Base-by-base conservation (phyloP, 2,797 vertebrate genomes). In the Steatocranus sp. region DNA sequence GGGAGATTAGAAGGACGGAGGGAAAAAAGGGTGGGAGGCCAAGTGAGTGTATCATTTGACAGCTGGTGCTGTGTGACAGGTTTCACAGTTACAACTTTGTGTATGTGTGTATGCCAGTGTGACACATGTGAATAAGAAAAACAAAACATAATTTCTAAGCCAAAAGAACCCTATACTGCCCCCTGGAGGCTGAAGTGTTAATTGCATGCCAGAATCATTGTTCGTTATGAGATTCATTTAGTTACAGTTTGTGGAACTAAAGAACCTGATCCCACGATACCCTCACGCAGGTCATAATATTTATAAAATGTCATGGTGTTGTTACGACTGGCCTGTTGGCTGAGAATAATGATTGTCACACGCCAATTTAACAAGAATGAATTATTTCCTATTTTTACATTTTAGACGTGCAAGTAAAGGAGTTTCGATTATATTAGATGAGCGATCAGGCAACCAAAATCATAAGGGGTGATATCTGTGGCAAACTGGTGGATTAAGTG, bases 1-100 rank as follows among this genome's bases (percentile, higher is more conserved):
- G 86, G 89, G 85, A 86, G 87, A 91, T 91, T 91, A 87, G 73
- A 88, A 43, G 75, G 79, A 18, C 11, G 56, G 56, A n/a, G 18
- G 3, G 6, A 11, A 6, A 76, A 84, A 79, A 76, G 84, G 73
- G 48, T 81, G 50, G 85, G 86, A 83, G 90, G 89, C 54, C 61
- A 68, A 84, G 79, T 27, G 51, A 80, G 78, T 36, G 75, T 73
- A 66, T 87, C 86, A 85, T 91, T 93, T 89, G 79, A 92, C 89
- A 91, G 83, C 77, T 79, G 74, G 14, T 76, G 75, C 46, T 78
- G 48, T 75, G 88, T 82, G 82, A 76, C 86, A 78, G 54, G 25
- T 79, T 83, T 90, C 48, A 85, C 73, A 83, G 76, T 88, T 83
- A 82, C 49, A 41, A n/a, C 32, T 38, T 23, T 46, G 3, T 53